Conservation (phyloP, 1,140 invertebrate species). For the Drosophila santomea region DNA sequence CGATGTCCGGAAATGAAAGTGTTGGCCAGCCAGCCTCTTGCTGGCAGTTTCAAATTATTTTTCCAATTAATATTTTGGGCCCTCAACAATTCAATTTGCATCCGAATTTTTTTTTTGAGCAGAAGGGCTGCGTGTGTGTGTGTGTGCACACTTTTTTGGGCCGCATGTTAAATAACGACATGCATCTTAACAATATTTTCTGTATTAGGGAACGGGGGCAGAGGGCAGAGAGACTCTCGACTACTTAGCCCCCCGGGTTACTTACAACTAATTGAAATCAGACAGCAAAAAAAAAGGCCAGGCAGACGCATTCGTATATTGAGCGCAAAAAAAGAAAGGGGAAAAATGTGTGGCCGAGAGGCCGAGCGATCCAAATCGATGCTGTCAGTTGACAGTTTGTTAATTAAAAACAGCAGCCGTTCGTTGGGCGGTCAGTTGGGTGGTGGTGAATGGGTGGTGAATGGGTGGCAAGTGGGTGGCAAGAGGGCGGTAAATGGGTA, state of each 20-base stretch:
- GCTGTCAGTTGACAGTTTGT: conserved; percentile 77
- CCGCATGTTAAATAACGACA: background rate
- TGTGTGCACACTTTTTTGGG: background rate
- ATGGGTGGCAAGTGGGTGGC: background rate
- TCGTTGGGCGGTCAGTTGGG: background rate
- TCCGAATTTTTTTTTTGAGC: background rate
- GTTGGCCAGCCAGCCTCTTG: conserved; percentile 5
- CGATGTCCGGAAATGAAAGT: conserved; percentile 18
- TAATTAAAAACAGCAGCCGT: conserved; percentile 77
- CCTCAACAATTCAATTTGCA: conserved; percentile 40
- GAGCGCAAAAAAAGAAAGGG: conserved; percentile 5
- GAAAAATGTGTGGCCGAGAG: conserved; percentile 23
- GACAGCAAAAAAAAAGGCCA: conserved; percentile 1
- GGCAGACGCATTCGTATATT: conserved; percentile 24
- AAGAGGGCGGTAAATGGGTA: background rate
- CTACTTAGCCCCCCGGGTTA: conserved; percentile 70
- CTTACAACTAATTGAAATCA: conserved; percentile 79
- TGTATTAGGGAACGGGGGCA: background rate
- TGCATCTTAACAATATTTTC: conserved; percentile 12
- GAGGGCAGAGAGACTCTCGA: conserved; percentile 16
- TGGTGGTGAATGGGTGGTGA: background rate
- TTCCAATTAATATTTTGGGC: conserved; percentile 40
- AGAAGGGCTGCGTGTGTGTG: background rate
- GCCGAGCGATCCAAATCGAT: conserved; percentile 36
- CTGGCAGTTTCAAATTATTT: conserved; percentile 28